Conservation (phyloP, 2,113 vertebrate genomes). For the Cettia cetti region DNA sequence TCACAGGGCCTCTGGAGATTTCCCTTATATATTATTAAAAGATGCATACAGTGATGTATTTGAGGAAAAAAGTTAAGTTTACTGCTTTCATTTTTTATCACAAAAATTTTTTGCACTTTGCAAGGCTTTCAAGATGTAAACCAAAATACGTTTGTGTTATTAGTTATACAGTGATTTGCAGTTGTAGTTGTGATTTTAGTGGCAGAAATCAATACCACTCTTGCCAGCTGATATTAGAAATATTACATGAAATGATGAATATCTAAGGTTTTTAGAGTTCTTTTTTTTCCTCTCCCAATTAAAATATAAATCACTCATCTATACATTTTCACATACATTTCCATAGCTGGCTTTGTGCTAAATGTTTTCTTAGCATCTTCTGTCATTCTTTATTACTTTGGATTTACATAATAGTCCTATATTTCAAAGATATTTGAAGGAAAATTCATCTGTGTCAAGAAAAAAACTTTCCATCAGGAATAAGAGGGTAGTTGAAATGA, state of each 20-base stretch:
- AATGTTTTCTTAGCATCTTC: not conserved
- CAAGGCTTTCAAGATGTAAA: not conserved
- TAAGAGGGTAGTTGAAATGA: not conserved
- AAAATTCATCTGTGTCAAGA: not conserved
- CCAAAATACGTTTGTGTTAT: not conserved
- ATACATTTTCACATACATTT: not conserved
- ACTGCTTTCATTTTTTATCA: not conserved
- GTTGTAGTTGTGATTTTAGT: not conserved
- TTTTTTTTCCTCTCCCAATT: not conserved
- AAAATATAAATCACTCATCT: not conserved
- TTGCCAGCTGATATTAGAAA: not conserved
- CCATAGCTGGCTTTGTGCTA: not conserved
- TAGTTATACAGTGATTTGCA: not conserved
- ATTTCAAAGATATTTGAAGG: conserved; percentile 19
- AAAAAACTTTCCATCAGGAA: not conserved
- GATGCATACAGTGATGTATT: not conserved
- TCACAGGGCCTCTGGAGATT: not conserved
- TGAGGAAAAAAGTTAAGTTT: not conserved
- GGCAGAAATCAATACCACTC: not conserved
- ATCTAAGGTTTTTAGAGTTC: not conserved
- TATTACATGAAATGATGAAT: not conserved
- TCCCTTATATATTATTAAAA: not conserved
- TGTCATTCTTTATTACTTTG: conserved; percentile 21
- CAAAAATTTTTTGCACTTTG: not conserved
- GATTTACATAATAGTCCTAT: conserved; percentile 1